Conservation (phyloP, 2,797 vertebrate species). For the Gadopsis bispinosus region DNA sequence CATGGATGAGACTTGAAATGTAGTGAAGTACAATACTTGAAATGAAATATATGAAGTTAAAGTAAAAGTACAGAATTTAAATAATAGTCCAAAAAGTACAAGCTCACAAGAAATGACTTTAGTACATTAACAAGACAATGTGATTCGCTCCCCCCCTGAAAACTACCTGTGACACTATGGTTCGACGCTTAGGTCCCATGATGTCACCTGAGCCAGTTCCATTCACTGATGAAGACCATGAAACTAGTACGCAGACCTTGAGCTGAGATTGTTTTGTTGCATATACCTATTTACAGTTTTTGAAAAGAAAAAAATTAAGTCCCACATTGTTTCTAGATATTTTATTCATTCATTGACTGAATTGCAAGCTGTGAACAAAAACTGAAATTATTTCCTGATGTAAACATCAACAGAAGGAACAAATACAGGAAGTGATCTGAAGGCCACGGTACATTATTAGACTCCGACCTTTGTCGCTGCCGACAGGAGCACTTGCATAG, state of each 20-base stretch:
- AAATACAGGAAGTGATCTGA: slow-evolving; percentile 9
- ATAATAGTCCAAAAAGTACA: no score
- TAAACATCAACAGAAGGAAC: slow-evolving; percentile 12
- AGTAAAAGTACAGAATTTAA: no score
- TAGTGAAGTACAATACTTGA: no score
- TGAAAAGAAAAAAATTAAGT: background rate
- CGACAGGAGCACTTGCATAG: slow-evolving; percentile 71
- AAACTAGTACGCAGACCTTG: background rate
- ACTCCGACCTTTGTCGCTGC: slow-evolving; percentile 9
- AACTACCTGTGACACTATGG: no score
- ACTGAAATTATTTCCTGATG: slow-evolving; percentile 2
- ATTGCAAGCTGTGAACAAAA: slow-evolving; percentile 21
- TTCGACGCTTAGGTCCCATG: background rate
- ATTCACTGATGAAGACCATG: background rate
- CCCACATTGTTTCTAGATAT: background rate
- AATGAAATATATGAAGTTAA: no score
- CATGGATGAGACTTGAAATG: no score
- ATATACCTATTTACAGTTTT: background rate
- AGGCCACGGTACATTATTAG: slow-evolving; percentile 42
- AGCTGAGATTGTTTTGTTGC: background rate
- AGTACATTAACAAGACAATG: no score
- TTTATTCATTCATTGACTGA: slow-evolving; percentile 28
- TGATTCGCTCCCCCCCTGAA: no score
- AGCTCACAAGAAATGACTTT: no score
- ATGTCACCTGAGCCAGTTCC: background rate